Evolutionary conservation across 2,797 vertebrate genomes (phyloP).

Genomic region (Podarcis lilfordi): DNA sequence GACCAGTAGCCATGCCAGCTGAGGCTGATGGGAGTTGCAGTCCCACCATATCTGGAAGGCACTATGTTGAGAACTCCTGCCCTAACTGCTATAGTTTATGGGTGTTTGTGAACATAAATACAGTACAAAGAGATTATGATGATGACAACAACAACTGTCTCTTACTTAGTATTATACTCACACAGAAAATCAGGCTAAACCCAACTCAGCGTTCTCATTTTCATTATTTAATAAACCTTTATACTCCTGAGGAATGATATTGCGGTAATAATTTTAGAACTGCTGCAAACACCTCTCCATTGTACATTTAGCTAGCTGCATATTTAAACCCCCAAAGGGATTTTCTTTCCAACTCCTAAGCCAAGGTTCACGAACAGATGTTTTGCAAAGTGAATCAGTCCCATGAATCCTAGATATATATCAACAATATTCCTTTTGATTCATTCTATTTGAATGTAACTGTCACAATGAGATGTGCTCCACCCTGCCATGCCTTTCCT

Average conservation of each 20-base stretch:
- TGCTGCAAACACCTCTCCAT: background rate
- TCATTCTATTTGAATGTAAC: background rate
- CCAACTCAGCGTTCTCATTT: background rate
- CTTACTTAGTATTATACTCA: background rate
- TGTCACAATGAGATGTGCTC: background rate
- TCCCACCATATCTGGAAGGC: too few species aligned
- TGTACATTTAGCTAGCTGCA: background rate
- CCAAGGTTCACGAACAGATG: conserved; percentile 38
- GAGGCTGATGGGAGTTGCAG: too few species aligned
- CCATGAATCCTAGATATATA: background rate
- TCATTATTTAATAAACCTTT: background rate
- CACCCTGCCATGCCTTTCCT: conserved; percentile 25
- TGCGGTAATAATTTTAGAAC: background rate
- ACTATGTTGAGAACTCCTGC: too few species aligned
- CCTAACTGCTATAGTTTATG: background rate
- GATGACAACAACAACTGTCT: too few species aligned
- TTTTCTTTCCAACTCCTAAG: background rate
- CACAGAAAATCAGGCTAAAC: background rate
- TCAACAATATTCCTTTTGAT: conserved; percentile 11
- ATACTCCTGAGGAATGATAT: background rate
- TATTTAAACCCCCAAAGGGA: background rate
- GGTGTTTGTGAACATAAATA: conserved; percentile 3
- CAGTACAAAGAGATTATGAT: too few species aligned
- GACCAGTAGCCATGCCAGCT: too few species aligned
- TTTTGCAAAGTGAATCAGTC: conserved; percentile 35